These are phyloP conservation scores for Poeciliopsis prolifica DNA, from an alignment of 2,113 vertebrate species.

Conservation along the genomic window DNA sequence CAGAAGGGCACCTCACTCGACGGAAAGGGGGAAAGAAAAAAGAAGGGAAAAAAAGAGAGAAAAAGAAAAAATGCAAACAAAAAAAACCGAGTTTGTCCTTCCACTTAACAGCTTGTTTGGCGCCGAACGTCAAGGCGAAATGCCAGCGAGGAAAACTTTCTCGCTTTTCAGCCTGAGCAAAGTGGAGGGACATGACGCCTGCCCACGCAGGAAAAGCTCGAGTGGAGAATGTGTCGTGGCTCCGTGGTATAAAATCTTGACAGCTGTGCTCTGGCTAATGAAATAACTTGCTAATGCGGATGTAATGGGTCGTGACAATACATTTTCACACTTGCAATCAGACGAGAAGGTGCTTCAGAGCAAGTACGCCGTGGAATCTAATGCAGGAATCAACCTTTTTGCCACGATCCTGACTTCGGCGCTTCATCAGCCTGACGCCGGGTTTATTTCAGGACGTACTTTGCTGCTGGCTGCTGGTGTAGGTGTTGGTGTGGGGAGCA, in stretches of 20 bases:
- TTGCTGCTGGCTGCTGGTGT: not conserved
- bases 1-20: constrained; percentile 34
- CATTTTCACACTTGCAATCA: not conserved
- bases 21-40: not conserved
- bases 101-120: constrained; percentile 35
- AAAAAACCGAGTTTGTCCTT: constrained; percentile 22
- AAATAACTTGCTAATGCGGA: not conserved
- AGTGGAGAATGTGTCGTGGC: not conserved
- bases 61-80: not conserved
- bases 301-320: not conserved
- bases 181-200: constrained; percentile 36
- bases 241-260: constrained; percentile 12
- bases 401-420: not conserved
- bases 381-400: not conserved
- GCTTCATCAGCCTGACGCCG: too few relatives aligned
- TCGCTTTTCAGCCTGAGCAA: constrained; percentile 27
- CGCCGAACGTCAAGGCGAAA: constrained; percentile 42
- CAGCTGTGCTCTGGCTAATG: constrained; percentile 7
- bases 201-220: not conserved
- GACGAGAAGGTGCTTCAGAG: constrained; percentile 4
- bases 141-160: constrained; percentile 44
- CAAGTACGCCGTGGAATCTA: not conserved
- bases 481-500: not conserved
- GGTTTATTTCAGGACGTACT: not conserved
- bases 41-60: not conserved